Evolutionary conservation across 1,140 invertebrate species (phyloP).

Genomic region (Pomacea maculata): DNA sequence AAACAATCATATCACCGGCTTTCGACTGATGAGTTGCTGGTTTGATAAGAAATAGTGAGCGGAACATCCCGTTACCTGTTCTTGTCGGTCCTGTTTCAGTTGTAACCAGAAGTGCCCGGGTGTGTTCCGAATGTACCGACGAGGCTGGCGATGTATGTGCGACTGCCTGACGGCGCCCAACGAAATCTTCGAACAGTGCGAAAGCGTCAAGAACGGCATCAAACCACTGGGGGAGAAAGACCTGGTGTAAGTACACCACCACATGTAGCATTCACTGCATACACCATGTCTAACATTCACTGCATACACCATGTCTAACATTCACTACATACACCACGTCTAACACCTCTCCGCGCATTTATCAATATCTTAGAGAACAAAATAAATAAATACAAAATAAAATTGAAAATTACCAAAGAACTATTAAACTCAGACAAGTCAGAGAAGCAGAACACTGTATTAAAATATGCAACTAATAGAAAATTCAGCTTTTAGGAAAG

Average conservation of each 20-base stretch:
- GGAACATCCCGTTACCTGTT: neutral
- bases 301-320: neutral
- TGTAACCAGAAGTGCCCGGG: slow-evolving; percentile 27
- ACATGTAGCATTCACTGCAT: neutral
- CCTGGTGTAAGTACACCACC: slow-evolving; percentile 26
- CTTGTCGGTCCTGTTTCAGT: slow-evolving; percentile 6
- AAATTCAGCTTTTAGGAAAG: no score
- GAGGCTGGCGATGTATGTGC: slow-evolving; percentile 23
- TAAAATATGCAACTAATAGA: no score
- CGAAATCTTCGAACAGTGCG: slow-evolving; percentile 18
- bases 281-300: neutral
- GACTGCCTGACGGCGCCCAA: slow-evolving; percentile 16
- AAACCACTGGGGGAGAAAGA: slow-evolving; percentile 21
- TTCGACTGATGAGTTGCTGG: no score
- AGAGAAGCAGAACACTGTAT: no score
- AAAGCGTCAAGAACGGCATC: slow-evolving; percentile 23
- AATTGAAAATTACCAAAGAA: no score
- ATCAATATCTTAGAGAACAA: no score
- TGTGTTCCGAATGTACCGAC: slow-evolving; percentile 21
- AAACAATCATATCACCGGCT: no score
- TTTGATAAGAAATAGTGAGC: no score
- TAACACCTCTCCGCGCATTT: neutral
- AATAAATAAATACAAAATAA: no score
- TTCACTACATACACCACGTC: neutral
- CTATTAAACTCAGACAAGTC: no score